Conservation (phyloP, 2,797 vertebrate genomes). For the Dicrostonyx torquatus region DNA sequence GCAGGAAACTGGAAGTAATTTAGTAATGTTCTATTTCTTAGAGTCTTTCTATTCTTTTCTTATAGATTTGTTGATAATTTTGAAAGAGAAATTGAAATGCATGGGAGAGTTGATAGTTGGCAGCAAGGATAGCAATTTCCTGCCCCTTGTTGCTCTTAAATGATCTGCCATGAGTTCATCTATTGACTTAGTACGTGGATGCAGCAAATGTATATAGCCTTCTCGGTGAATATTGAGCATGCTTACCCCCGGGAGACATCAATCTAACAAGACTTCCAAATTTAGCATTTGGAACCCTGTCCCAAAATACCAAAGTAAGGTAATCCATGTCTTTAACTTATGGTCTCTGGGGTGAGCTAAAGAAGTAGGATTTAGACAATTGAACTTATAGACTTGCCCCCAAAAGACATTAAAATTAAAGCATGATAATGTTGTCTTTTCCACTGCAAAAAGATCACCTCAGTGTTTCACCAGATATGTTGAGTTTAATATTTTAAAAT, state of each 20-base stretch:
- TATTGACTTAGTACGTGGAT: constrained; percentile 2
- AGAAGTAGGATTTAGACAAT: neutral
- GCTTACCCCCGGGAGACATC: neutral
- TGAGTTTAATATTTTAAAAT: constrained; percentile 25
- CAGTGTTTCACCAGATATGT: neutral
- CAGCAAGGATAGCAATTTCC: neutral
- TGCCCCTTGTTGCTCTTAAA: neutral
- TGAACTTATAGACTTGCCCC: neutral
- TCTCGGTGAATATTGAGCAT: neutral
- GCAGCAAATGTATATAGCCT: neutral
- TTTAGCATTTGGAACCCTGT: neutral
- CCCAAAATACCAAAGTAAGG: constrained; percentile 22
- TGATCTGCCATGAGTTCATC: neutral
- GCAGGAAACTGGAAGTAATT: neutral
- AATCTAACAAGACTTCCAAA: neutral
- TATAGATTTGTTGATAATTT: neutral
- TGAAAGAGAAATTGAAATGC: neutral
- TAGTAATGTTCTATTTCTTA: neutral
- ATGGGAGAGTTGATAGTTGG: neutral
- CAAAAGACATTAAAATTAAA: constrained; percentile 29
- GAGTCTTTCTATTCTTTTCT: constrained; percentile 43
- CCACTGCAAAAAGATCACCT: neutral
- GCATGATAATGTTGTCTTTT: neutral
- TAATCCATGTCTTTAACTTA: neutral
- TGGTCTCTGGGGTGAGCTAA: neutral